These are phyloP conservation scores for Polymixis lichenea DNA, from an alignment of 2,888 invertebrate species.

Conservation along the genomic window DNA sequence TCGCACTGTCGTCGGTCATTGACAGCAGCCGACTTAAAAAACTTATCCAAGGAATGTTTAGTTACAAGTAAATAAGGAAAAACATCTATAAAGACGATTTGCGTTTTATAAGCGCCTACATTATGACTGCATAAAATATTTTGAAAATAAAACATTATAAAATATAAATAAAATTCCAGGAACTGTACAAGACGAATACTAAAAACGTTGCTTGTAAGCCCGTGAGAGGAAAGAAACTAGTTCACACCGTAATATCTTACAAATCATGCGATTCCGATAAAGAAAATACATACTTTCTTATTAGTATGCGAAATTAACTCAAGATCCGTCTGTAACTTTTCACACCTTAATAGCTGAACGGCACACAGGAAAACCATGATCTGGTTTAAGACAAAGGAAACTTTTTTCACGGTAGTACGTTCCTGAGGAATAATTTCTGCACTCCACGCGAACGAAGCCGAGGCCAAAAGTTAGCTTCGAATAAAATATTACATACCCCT, in stretches of 20 bases:
- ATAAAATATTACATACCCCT: conserved; percentile 92
- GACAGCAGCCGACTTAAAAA: not conserved
- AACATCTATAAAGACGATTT: not conserved
- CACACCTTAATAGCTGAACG: not conserved
- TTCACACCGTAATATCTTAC: not conserved
- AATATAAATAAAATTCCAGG: not conserved
- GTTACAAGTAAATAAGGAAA: not conserved
- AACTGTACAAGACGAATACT: not conserved
- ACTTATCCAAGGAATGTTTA: not conserved
- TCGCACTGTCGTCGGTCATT: not conserved
- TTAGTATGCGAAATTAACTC: not conserved
- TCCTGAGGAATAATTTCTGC: not conserved
- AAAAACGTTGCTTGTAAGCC: not conserved
- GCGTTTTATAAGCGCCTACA: not conserved
- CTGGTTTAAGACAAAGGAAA: no score
- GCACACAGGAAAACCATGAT: not conserved
- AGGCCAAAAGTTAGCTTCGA: not conserved
- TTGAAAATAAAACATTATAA: not conserved
- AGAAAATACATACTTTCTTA: not conserved
- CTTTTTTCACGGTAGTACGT: no score
- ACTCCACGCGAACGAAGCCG: not conserved
- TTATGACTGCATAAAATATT: not conserved
- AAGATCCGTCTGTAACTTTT: not conserved
- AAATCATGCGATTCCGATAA: not conserved
- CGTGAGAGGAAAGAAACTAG: not conserved